Base-by-base conservation (phyloP, 2,797 vertebrate species). In the Eremophila alpestris region DNA sequence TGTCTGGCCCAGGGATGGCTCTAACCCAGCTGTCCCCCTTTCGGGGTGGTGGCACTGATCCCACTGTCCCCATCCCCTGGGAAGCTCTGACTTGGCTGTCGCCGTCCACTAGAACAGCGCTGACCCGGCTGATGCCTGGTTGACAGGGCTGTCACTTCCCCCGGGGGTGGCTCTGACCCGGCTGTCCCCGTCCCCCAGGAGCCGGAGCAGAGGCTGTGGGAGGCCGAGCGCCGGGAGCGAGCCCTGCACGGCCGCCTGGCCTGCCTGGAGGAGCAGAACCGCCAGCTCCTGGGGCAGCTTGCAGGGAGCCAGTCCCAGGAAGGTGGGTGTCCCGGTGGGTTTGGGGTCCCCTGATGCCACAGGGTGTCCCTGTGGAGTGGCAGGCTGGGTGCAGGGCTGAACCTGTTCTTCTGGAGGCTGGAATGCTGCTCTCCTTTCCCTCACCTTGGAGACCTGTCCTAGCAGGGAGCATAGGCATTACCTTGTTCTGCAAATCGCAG, bases 241-340 rank as follows among this genome's bases (percentile, higher is more conserved):
- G 97, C 97, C 79, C 97, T 99, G 75, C 98, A 97, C 84, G 59
- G 89, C 60, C 98, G 97, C 71, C 93, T 99, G 64, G 97, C 97
- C 93, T 96, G 94, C 71, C 98, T 99, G 23, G 98, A 98, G 82
- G 98, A 98, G 87, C 98, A 99, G 93, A 98, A 97, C 89, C 98
- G 95, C 83, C 98, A 98, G 95, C 98, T 99, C 45, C 95, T 98
- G 81, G 97, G 93, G 83, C 97, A 96, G 71, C 96, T 99, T 18
- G 98, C 96, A 0, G 98, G 98, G 83, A 98, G 74, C 76, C 97
- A 98, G 85, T 97, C 97, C 34, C 98, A 98, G 87, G 99, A 98
- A 97, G 99, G 99, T 99, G 95, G 43, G 96, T 68, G 91, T 83
- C 43, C 26, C 6, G 0, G 13, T 0, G 26, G 29, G 22, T 26